These are phyloP conservation scores for Steinernema hermaphroditum DNA, from an alignment of 2,888 invertebrate genomes.

Conservation along the genomic window DNA sequence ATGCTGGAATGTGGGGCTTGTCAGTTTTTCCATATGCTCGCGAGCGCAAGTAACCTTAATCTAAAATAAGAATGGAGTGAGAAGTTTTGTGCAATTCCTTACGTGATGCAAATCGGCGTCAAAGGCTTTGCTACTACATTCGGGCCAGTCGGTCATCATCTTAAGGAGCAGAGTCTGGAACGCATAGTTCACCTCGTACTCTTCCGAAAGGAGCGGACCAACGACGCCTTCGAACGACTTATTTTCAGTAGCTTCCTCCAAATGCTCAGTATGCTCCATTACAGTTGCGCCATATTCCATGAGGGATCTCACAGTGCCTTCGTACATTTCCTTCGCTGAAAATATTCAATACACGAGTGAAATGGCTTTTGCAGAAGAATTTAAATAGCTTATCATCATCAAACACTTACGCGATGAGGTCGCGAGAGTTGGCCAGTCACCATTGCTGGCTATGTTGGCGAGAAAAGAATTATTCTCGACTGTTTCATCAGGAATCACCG, in stretches of 20 bases:
- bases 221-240: constrained; percentile 57
- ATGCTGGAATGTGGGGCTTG: constrained; percentile 50
- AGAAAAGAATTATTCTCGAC: constrained; percentile 63
- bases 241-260: constrained; percentile 40
- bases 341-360: too few relatives aligned
- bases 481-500: constrained; percentile 63
- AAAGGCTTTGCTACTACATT: constrained; percentile 54
- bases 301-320: constrained; percentile 61
- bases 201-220: constrained; percentile 59
- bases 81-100: constrained; percentile 18
- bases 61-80: constrained; percentile 42
- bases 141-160: constrained; percentile 66
- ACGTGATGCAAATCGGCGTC: constrained; percentile 60
- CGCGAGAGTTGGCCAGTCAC: constrained; percentile 62
- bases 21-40: constrained; percentile 61
- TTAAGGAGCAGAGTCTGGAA: constrained; percentile 63
- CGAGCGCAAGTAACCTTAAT: constrained; percentile 62
- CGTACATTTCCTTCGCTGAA: constrained; percentile 63
- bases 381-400: too few relatives aligned
- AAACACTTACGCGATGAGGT: constrained; percentile 57
- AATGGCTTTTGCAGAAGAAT: too few relatives aligned
- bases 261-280: constrained; percentile 59
- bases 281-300: constrained; percentile 65
- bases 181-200: constrained; percentile 62
- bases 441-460: constrained; percentile 60